phyloP scores from a whole-genome alignment of 2,797 vertebrate species.

The Scleropages formosus region DNA sequence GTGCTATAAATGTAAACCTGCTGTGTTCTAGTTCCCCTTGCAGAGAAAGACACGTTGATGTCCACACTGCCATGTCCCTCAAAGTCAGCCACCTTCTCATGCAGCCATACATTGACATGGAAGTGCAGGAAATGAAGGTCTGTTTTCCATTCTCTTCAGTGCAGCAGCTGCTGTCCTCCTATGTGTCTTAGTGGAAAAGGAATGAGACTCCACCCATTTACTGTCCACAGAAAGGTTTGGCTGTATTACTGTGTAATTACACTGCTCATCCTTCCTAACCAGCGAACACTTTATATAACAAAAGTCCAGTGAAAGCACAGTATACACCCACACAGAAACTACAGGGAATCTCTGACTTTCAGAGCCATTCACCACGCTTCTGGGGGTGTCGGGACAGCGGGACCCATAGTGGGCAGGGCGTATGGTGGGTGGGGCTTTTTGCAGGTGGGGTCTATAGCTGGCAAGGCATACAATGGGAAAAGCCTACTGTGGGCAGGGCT shows the following conservation, averaged over 20 bases:
- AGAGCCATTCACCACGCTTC: not conserved
- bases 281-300: constrained; percentile 7
- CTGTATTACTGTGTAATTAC: constrained; percentile 1
- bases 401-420: not conserved
- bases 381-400: not conserved
- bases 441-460: too few species aligned
- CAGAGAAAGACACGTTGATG: too few species aligned
- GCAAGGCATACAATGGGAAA: too few species aligned
- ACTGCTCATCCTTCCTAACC: not conserved
- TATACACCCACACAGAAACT: not conserved
- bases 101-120: not conserved
- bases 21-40: too few species aligned
- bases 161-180: not conserved
- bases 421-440: too few species aligned
- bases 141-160: too few species aligned
- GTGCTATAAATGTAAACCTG: too few species aligned
- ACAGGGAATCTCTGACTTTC: not conserved
- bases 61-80: too few species aligned
- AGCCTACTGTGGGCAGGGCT: not conserved
- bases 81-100: not conserved
- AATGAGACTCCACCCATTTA: constrained; percentile 21
- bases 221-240: not conserved
- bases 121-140: too few species aligned
- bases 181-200: not conserved
- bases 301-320: not conserved